Base-by-base conservation (phyloP, 2,888 invertebrate genomes). In the Biston stratarius region DNA sequence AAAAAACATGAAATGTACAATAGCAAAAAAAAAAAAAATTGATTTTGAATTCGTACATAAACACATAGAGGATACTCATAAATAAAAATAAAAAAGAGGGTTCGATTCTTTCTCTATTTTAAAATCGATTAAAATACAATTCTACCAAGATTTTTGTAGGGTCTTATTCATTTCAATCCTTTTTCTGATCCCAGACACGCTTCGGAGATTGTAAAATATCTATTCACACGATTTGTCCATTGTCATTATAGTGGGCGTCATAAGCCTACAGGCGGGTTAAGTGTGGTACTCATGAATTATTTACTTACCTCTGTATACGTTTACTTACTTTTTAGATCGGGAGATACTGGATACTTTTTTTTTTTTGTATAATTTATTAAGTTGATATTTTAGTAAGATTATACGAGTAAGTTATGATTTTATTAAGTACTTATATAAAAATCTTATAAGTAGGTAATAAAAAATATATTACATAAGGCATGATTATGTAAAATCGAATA, bases 231-330 rank as follows among this genome's bases (percentile, higher is more conserved):
- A 86, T 85, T 86, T 85, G 84, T 83, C 83, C 83, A 86, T 89
- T 89, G 86, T 87, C 82, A 84, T 85, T 79, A 76, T 75, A 76
- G 77, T 79, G 77, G 82, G 82, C 78, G 78, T 80, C 74, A 78
- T 74, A 78, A 77, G 78, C 75, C 75, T 70, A 79, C 76, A 51
- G 66, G 80, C 79, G 71, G 67, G 71, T 87, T 87, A 86, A 85
- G 84, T 83, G 83, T 85, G 81, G 77, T 78, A 75, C 84, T 91
- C 89, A 90, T 92, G 90, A 90, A 91, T 92, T 91, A 91, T 92
- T 89, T 87, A 91, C 80, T 69, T 71, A 72, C 78, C 74, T 81
- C 78, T 82, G 81, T 82, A 65, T 70, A 64, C 59, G 58, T 59
- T 64, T 59, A 48, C 56, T 61, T 61, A 44, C 45, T 11, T 60